These are phyloP conservation scores for Drosophila formosana DNA, from an alignment of 2,888 invertebrate species.

Conservation along the genomic window DNA sequence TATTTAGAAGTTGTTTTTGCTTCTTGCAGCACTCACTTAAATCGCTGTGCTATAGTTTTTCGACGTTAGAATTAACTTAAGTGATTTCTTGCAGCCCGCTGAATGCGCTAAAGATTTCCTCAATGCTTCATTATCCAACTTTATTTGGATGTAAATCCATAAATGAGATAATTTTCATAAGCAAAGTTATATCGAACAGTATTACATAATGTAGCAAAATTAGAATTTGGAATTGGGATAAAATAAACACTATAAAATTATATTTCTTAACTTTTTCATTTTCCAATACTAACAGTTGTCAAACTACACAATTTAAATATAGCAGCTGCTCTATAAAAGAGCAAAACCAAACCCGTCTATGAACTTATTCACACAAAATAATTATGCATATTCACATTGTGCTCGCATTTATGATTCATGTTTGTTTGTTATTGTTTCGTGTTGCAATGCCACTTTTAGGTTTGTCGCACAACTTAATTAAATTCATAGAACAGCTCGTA, in stretches of 20 bases:
- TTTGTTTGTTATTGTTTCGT: conserved; percentile 29
- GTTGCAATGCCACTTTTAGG: conserved; percentile 50
- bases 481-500: conserved; percentile 62
- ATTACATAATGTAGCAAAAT: too few relatives aligned
- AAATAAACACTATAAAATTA: background rate
- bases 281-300: background rate
- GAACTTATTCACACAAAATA: background rate
- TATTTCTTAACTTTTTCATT: background rate
- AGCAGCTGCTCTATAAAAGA: background rate
- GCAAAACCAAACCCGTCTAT: background rate
- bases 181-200: background rate
- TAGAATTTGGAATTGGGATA: background rate
- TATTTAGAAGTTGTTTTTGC: conserved; percentile 47
- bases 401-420: conserved; percentile 31
- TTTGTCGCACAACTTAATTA: conserved; percentile 74
- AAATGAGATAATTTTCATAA: background rate
- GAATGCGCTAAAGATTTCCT: conserved; percentile 28
- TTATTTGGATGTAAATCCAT: conserved; percentile 10
- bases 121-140: background rate
- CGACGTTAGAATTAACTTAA: conserved; percentile 56
- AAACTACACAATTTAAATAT: background rate
- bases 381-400: background rate
- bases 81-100: conserved; percentile 48
- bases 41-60: conserved; percentile 43
- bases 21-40: conserved; percentile 54